These are phyloP conservation scores for Mesorhabditis spiculigera DNA, from an alignment of 2,888 invertebrate genomes.

Conservation along the genomic window DNA sequence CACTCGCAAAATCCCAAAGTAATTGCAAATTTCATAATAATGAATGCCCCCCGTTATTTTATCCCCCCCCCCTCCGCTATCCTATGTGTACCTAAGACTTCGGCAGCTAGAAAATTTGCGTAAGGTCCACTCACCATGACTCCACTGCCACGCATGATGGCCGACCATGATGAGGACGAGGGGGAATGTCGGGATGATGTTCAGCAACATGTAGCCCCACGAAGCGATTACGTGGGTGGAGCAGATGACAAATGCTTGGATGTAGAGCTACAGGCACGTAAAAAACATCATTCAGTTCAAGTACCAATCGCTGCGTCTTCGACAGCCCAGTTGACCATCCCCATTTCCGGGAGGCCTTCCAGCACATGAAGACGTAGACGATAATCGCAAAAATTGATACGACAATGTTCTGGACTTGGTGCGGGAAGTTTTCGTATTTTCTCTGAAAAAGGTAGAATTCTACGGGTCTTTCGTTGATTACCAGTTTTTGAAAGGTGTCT, in stretches of 20 bases:
- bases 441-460: no score
- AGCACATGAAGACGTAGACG: conserved; percentile 1
- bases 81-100: no score
- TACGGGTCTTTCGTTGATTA: no score
- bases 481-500: no score
- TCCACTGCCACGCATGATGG: not conserved
- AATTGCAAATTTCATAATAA: no score
- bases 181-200: not conserved
- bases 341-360: not conserved
- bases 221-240: not conserved
- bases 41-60: no score
- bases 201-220: not conserved
- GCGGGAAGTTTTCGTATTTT: not conserved
- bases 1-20: no score
- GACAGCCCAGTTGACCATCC: conserved; percentile 1
- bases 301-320: not conserved
- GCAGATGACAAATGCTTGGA: conserved; percentile 6
- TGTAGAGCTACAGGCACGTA: not conserved
- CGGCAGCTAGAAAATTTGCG: no score
- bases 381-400: not conserved
- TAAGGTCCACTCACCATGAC: not conserved
- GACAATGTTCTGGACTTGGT: not conserved
- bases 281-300: not conserved
- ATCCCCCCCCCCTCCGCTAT: no score
- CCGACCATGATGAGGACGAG: not conserved